Conservation (phyloP, 2,888 invertebrate species). For the Rhopalosiphum nymphaeae region DNA sequence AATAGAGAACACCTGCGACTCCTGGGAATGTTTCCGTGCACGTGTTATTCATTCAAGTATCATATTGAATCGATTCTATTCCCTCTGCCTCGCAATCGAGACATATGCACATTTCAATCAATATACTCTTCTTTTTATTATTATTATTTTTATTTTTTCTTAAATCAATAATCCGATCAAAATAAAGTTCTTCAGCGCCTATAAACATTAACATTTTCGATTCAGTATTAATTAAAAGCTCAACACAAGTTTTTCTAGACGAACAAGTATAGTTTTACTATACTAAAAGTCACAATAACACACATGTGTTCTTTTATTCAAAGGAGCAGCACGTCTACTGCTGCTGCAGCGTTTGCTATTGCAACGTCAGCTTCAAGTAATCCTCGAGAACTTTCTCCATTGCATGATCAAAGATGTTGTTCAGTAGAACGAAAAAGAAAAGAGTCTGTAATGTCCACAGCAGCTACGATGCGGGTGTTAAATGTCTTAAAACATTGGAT, state of each 20-base stretch:
- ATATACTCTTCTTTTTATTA: conserved; percentile 41
- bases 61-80: conserved; percentile 51
- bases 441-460: conserved; percentile 87
- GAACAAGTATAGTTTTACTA: conserved; percentile 40
- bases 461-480: conserved; percentile 93
- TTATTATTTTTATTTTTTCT: conserved; percentile 33
- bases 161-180: background rate
- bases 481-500: conserved; percentile 94
- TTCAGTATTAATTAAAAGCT: conserved; percentile 44
- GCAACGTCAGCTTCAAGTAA: conserved; percentile 91
- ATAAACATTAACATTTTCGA: conserved; percentile 30
- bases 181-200: conserved; percentile 37
- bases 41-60: conserved; percentile 60
- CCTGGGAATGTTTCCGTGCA: conserved; percentile 64
- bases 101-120: conserved; percentile 53
- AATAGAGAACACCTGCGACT: conserved; percentile 58
- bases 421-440: conserved; percentile 72
- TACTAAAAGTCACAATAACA: conserved; percentile 12
- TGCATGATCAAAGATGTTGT: conserved; percentile 68
- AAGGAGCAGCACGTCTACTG: conserved; percentile 88
- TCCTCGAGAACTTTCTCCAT: conserved; percentile 77
- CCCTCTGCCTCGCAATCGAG: conserved; percentile 28
- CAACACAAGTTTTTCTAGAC: conserved; percentile 51
- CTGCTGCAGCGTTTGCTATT: conserved; percentile 91
- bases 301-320: conserved; percentile 45